Percentiles rank a stretch among this genome's conserved stretches.
Evolutionary conservation across 2,797 vertebrate genomes (phyloP).

Genomic region (Steatocranus sp.): DNA sequence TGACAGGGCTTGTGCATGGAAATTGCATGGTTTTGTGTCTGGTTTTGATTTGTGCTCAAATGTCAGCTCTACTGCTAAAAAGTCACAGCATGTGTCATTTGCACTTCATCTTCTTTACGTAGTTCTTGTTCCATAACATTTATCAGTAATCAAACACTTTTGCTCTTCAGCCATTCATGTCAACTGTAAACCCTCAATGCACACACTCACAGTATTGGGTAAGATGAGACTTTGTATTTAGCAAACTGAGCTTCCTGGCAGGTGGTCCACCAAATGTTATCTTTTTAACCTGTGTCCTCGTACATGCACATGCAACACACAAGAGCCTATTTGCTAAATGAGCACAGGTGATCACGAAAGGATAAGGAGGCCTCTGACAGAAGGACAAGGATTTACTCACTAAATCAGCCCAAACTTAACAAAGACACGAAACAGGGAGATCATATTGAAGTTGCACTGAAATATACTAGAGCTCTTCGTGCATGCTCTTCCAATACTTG

Average conservation of each 20-base stretch:
- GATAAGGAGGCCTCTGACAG: slow-evolving; percentile 42
- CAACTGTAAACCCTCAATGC: neutral
- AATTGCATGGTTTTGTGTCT: neutral
- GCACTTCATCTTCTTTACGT: neutral
- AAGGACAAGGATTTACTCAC: slow-evolving; percentile 38
- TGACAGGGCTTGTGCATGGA: neutral
- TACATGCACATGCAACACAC: slow-evolving; percentile 15
- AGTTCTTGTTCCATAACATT: slow-evolving; percentile 11
- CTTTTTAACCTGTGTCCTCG: slow-evolving; percentile 64
- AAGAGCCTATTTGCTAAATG: slow-evolving; percentile 27
- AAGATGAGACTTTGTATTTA: slow-evolving; percentile 56
- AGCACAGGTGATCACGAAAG: slow-evolving; percentile 19
- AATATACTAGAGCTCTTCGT: neutral
- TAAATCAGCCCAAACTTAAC: slow-evolving; percentile 28
- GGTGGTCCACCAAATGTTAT: slow-evolving; percentile 74
- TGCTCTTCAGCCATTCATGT: slow-evolving; percentile 38
- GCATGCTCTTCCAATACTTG: neutral
- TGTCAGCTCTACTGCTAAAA: neutral
- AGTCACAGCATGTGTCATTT: neutral
- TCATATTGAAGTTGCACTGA: neutral
- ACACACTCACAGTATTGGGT: slow-evolving; percentile 7
- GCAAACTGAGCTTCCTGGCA: slow-evolving; percentile 67
- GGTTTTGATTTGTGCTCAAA: neutral
- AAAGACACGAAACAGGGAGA: neutral
- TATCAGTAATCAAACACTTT: slow-evolving; percentile 69